Conservation (phyloP, 2,797 vertebrate species). For the Antennarius maculatus region DNA sequence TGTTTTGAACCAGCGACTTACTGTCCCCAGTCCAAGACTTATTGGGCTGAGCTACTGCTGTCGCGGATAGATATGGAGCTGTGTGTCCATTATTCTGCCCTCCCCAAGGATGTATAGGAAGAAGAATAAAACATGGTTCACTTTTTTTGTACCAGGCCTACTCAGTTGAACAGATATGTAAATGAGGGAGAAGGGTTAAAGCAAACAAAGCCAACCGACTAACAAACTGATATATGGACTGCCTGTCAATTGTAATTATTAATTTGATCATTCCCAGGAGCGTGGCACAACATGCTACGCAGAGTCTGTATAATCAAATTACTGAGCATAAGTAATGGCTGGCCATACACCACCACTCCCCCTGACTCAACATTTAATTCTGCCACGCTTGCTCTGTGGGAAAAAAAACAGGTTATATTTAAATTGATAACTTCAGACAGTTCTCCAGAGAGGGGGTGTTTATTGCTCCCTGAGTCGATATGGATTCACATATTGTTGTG, state of each 20-base stretch:
- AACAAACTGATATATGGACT: conserved; percentile 68
- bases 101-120: conserved; percentile 7
- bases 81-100: neutral
- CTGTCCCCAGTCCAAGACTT: no score
- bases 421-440: conserved; percentile 59
- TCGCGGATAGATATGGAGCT: no score
- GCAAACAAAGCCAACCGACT: conserved; percentile 36
- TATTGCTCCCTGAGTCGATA: conserved; percentile 34
- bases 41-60: no score
- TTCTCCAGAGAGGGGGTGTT: conserved; percentile 39
- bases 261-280: conserved; percentile 72
- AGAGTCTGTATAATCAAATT: conserved; percentile 76
- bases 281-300: conserved; percentile 60
- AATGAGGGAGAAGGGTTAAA: conserved; percentile 14
- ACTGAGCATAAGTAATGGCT: conserved; percentile 72
- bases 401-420: conserved; percentile 48
- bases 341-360: conserved; percentile 59
- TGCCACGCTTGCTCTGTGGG: conserved; percentile 46
- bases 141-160: conserved; percentile 26
- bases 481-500: conserved; percentile 41
- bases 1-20: no score
- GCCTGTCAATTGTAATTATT: conserved; percentile 76
- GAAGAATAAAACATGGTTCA: conserved; percentile 26
- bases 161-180: conserved; percentile 49
- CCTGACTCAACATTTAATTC: conserved; percentile 64